Conservation (phyloP, 2,888 invertebrate genomes). For the Volucella bombylans region DNA sequence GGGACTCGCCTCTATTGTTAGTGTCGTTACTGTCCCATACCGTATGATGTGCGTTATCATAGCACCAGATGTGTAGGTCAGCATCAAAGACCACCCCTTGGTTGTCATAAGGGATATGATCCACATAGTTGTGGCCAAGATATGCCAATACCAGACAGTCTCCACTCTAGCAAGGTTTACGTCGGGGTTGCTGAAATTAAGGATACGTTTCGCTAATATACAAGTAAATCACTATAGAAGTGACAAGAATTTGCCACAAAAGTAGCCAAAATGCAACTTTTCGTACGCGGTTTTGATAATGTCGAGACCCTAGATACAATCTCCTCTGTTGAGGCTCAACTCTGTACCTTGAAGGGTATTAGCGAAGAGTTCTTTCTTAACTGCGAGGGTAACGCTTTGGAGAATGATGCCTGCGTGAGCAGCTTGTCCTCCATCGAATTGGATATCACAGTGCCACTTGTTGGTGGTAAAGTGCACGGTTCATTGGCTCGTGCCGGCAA, state of each 20-base stretch:
- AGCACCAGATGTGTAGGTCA: too few relatives aligned
- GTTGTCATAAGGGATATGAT: too few relatives aligned
- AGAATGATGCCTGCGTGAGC: slow-evolving; percentile 87
- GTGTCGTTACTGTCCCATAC: too few relatives aligned
- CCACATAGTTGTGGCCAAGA: too few relatives aligned
- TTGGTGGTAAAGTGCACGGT: slow-evolving; percentile 99
- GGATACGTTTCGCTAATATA: too few relatives aligned
- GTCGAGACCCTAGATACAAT: slow-evolving; percentile 81
- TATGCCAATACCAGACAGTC: too few relatives aligned
- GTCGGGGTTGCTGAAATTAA: too few relatives aligned
- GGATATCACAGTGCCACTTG: slow-evolving; percentile 91
- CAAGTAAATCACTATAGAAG: too few relatives aligned
- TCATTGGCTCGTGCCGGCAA: slow-evolving; percentile 99
- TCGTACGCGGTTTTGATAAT: slow-evolving; percentile 82
- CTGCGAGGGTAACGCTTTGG: slow-evolving; percentile 86
- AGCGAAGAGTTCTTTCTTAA: slow-evolving; percentile 87
- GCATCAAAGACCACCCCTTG: too few relatives aligned
- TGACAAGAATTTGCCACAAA: slow-evolving; percentile 75
- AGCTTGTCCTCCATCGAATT: slow-evolving; percentile 87
- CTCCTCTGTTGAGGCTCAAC: slow-evolving; percentile 80
- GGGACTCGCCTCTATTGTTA: too few relatives aligned
- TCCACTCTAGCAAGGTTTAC: too few relatives aligned
- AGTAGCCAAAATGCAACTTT: slow-evolving; percentile 81
- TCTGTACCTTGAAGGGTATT: slow-evolving; percentile 79
- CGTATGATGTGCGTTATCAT: too few relatives aligned